Evolutionary conservation across 2,888 invertebrate species (phyloP), one percentile per base, ranked within the genome.

Genomic region (Heterodera filipjevi): DNA sequence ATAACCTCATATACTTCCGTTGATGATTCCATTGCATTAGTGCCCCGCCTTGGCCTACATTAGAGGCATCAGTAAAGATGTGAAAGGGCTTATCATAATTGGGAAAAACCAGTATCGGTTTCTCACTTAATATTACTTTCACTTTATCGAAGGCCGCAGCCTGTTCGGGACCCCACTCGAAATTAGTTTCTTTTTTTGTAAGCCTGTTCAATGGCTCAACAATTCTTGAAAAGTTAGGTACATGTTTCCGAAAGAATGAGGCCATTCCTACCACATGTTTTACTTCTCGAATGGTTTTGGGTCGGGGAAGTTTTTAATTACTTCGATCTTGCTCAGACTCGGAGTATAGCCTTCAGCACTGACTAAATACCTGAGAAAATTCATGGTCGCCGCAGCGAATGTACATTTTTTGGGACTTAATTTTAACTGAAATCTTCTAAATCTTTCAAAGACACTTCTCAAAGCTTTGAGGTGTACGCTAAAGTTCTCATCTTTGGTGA

Each of bases 101-200:
- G 22, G 81, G 81, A 33, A 35, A 77, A 3, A 35, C 32, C 19
- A 81, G 14, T 2, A 80, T 53, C 19, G 81, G 81, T n/a, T 66
- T 30, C 14, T 32, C 44, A 16, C 35, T 30, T 3, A 81, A 49
- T 3, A 22, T 33, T 71, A 22, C 22, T 33, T 81, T 84, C 64
- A 77, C 77, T 53, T 53, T 3, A 22, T 53, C 19, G 19, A 53
- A 53, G 53, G 53, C 53, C 3, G 22, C 22, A 22, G 16, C 22
- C 30, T 81, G 78, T 27, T 82, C 79, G 2, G 68, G 32, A 19
- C 19, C 44, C 86, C 85, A 86, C 22, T 46, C 27, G 71, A 84
- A 86, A 1, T 35, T 32, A 8, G 19, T 46, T 2, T 66, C 66
- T 66, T 76, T 76, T 22, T 66, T 83, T 1, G 77, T 44, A 14